Conservation (phyloP, 2,113 vertebrate genomes). For the Felis chaus region DNA sequence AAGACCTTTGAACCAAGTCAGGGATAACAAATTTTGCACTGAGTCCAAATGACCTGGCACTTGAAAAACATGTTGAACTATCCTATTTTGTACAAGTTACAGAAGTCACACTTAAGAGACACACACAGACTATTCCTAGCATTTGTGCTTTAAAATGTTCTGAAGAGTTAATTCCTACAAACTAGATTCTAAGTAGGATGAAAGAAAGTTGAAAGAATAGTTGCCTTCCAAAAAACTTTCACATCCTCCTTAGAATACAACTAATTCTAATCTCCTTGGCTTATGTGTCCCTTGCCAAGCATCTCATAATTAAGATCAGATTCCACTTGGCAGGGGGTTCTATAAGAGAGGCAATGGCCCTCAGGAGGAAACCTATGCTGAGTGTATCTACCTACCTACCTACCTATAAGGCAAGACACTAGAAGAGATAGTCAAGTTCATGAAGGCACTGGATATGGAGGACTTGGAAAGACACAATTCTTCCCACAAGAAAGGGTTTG, state of each 20-base stretch:
- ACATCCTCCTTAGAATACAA: neutral
- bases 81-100: neutral
- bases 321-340: too few relatives aligned
- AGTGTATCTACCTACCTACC: neutral
- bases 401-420: neutral
- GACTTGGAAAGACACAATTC: neutral
- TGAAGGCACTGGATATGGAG: neutral
- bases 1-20: neutral
- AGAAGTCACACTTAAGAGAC: neutral
- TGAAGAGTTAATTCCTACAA: neutral
- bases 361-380: neutral
- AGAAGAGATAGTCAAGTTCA: neutral
- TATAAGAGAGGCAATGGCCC: neutral
- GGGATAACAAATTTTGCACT: neutral
- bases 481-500: neutral
- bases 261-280: neutral
- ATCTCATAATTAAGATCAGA: neutral
- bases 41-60: neutral
- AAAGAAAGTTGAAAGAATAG: neutral
- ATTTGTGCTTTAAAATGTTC: fast-evolving
- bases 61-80: neutral
- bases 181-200: neutral
- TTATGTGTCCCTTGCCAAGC: neutral
- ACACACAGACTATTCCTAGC: neutral
- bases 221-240: neutral